A percentile compares a stretch with the other conserved stretches of the same genome.
Evolutionary conservation across 2,888 invertebrate genomes (phyloP).

Genomic region (Nemurella pictetii): DNA sequence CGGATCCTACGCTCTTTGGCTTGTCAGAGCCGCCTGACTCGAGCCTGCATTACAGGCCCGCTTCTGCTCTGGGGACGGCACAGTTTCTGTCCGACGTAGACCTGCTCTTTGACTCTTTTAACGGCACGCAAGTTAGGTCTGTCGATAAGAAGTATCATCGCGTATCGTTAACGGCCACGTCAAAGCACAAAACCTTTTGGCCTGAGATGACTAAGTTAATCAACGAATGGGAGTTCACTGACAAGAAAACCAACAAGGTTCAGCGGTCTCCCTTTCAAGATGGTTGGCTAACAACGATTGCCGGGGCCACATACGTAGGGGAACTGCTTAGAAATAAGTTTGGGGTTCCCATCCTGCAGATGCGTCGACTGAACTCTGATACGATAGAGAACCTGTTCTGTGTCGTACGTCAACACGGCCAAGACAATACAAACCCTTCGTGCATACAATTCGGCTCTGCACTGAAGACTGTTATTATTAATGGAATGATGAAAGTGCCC

Average conservation of each 20-base stretch:
- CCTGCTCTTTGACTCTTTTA: neutral
- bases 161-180: neutral
- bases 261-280: slow-evolving; percentile 10
- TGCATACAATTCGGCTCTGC: slow-evolving; percentile 9
- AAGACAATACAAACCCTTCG: slow-evolving; percentile 5
- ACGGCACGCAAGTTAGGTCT: neutral
- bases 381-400: slow-evolving; percentile 1
- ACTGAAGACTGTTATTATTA: slow-evolving; percentile 4
- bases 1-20: neutral
- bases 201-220: neutral
- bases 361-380: neutral
- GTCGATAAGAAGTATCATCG: neutral
- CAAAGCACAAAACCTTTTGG: neutral
- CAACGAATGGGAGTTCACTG: neutral
- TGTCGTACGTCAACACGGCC: neutral
- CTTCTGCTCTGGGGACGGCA: neutral
- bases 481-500: neutral
- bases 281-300: slow-evolving; percentile 3
- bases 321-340: neutral
- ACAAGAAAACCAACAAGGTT: neutral
- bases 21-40: neutral
- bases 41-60: neutral
- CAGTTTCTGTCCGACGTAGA: neutral
- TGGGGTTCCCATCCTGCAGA: neutral
- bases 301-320: slow-evolving; percentile 1